Conservation (phyloP, 2,797 vertebrate species). For the Gambusia yucatana region DNA sequence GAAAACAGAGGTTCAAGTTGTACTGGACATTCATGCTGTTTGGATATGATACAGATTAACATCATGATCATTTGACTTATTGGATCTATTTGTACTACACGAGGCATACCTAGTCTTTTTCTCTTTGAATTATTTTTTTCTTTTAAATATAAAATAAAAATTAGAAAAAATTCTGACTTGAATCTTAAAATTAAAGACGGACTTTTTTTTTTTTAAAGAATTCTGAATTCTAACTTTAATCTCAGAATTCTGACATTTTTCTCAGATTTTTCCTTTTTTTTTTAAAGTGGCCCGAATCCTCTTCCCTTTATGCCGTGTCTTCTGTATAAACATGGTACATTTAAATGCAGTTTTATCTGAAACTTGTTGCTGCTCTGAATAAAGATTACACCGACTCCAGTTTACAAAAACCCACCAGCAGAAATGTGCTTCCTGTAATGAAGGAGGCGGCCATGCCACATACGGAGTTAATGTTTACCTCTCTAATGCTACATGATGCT, state of each 20-base stretch:
- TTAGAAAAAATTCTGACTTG: no score
- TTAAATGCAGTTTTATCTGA: neutral
- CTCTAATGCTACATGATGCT: constrained; percentile 15
- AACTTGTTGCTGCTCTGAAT: neutral
- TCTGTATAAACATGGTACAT: neutral
- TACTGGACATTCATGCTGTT: neutral
- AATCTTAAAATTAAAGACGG: no score
- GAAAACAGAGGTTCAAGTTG: neutral
- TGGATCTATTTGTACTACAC: neutral
- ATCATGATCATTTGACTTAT: neutral
- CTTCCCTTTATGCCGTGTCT: no score
- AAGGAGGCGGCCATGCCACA: neutral
- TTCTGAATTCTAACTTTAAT: no score
- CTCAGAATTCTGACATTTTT: no score
- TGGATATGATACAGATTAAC: neutral
- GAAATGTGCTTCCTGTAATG: neutral
- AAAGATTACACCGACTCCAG: no score
- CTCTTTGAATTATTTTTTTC: neutral
- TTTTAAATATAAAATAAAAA: no score
- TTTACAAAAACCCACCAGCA: neutral
- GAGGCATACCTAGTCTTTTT: neutral
- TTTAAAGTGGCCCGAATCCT: no score
- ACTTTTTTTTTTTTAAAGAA: no score
- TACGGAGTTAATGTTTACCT: constrained; percentile 4
- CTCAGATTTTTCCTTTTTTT: no score